Evolutionary conservation across 2,888 invertebrate species (phyloP).

Genomic region (Limenitis camilla): DNA sequence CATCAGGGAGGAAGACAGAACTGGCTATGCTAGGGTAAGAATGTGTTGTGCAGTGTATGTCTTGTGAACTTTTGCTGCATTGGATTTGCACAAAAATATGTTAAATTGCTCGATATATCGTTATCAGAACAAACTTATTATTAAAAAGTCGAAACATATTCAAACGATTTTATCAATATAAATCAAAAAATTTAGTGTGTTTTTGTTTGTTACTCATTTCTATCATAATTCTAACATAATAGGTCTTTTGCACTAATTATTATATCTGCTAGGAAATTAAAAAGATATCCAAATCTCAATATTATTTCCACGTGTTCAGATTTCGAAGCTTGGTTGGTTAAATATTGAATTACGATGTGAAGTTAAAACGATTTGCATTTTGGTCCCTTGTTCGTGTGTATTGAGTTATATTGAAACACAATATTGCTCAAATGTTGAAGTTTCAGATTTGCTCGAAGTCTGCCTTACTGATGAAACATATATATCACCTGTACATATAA

Average conservation of each 20-base stretch:
- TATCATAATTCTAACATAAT: too few species aligned
- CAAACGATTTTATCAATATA: not conserved
- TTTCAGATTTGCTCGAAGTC: conserved; percentile 35
- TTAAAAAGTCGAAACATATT: not conserved
- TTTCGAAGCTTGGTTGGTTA: conserved; percentile 35
- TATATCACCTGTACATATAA: conserved; percentile 48
- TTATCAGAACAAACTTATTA: conserved; percentile 15
- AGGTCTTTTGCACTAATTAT: too few species aligned
- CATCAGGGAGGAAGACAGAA: conserved; percentile 75
- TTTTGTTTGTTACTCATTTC: too few species aligned
- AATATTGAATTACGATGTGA: conserved; percentile 28
- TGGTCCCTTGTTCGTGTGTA: conserved; percentile 26
- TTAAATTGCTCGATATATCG: conserved; percentile 29
- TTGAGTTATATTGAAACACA: not conserved
- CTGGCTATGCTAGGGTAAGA: conserved; percentile 75
- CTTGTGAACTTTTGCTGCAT: conserved; percentile 51
- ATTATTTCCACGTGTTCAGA: conserved; percentile 11
- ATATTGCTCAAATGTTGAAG: conserved; percentile 18
- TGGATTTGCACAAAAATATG: conserved; percentile 31
- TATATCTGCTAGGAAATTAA: too few species aligned
- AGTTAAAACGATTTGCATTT: conserved; percentile 42
- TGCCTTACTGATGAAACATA: conserved; percentile 70
- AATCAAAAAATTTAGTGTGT: not conserved
- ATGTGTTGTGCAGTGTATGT: conserved; percentile 65
- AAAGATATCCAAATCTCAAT: not conserved